Percentiles rank a stretch among this genome's conserved stretches.
phyloP scores from a whole-genome alignment of 2,888 invertebrate species.

The Reticulitermes lucifugus region DNA sequence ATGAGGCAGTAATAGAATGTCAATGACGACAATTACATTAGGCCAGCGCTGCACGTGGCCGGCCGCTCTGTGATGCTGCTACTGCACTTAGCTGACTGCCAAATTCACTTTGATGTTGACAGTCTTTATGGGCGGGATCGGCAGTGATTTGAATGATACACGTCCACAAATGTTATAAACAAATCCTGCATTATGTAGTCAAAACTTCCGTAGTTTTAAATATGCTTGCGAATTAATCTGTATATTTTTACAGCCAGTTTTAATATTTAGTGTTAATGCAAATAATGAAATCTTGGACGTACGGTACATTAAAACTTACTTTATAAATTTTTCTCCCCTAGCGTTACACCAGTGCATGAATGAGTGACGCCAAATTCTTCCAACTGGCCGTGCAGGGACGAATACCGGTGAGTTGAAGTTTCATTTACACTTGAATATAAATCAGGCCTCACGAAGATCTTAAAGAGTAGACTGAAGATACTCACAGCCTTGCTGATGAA shows the following conservation, averaged over 20 bases:
- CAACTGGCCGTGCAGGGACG: no score
- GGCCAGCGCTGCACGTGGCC: conserved; percentile 17
- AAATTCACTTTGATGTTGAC: conserved; percentile 45
- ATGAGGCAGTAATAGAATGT: conserved; percentile 49
- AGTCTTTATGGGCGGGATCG: conserved; percentile 18
- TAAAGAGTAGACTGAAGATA: no score
- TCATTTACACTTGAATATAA: no score
- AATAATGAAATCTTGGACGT: no score
- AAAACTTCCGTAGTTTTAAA: not conserved
- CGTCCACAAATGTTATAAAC: not conserved
- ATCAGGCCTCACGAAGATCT: no score
- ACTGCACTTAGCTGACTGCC: not conserved
- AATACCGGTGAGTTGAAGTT: no score
- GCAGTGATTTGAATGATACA: conserved; percentile 44
- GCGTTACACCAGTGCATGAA: no score
- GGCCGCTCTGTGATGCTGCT: not conserved
- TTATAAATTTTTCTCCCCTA: no score
- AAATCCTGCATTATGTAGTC: not conserved
- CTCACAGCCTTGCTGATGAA: no score
- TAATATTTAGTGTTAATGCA: not conserved
- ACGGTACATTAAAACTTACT: no score
- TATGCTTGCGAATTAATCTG: not conserved
- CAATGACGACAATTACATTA: conserved; percentile 50
- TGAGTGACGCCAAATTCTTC: no score
- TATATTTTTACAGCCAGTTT: no score